Conservation (phyloP, 2,113 vertebrate species). For the Dendropsophus ebraccatus region DNA sequence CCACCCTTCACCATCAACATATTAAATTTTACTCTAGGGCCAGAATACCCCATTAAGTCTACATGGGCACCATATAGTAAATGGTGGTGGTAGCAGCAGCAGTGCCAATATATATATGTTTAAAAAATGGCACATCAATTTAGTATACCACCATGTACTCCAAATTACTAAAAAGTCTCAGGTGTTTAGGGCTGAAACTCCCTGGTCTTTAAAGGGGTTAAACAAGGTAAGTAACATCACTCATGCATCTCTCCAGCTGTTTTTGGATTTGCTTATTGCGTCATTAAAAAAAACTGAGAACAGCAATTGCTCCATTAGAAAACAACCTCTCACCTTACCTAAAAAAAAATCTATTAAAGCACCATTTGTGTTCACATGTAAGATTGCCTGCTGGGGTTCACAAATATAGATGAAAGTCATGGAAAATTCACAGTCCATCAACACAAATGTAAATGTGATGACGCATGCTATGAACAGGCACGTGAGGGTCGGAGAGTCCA, state of each 20-base stretch:
- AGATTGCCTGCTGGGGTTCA: background rate
- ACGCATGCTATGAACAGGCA: slow-evolving; percentile 43
- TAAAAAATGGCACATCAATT: too few species aligned
- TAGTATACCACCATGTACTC: too few species aligned
- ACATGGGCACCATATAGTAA: too few species aligned
- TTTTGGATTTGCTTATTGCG: background rate
- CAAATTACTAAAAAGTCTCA: too few species aligned
- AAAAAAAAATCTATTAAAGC: background rate
- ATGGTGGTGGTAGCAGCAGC: too few species aligned
- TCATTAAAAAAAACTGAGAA: background rate
- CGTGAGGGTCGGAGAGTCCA: background rate
- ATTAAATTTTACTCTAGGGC: too few species aligned
- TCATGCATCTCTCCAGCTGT: background rate
- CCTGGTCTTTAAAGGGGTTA: too few species aligned
- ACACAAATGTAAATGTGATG: slow-evolving; percentile 40
- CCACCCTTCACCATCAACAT: too few species aligned
- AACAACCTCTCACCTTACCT: background rate
- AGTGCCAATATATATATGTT: too few species aligned
- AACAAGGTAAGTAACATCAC: background rate
- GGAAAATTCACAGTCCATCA: slow-evolving; percentile 16
- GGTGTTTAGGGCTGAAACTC: too few species aligned
- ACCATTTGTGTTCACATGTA: background rate
- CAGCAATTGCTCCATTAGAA: background rate
- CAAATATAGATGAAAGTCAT: slow-evolving; percentile 1
- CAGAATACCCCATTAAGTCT: too few species aligned